These are phyloP conservation scores for Paramisgurnus dabryanus DNA, from an alignment of 2,113 vertebrate species.

Conservation along the genomic window DNA sequence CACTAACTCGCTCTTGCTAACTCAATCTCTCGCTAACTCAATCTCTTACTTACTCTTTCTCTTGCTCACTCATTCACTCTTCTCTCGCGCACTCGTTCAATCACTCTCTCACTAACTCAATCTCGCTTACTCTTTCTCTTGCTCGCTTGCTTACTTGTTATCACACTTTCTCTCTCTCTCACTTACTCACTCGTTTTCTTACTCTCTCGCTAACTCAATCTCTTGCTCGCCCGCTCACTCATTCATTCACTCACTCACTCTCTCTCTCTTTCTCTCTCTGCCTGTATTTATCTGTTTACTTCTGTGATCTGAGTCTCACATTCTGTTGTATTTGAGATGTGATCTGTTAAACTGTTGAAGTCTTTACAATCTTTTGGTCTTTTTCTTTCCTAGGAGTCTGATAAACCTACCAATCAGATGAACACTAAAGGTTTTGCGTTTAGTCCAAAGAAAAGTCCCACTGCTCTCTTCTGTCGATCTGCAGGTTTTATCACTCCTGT, in stretches of 20 bases:
- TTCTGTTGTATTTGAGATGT: not conserved
- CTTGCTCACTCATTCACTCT: not conserved
- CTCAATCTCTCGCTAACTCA: not conserved
- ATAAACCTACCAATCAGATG: not conserved
- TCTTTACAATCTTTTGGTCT: no score
- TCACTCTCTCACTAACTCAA: no score
- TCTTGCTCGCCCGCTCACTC: no score
- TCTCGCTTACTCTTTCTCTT: no score
- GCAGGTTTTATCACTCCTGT: constrained; percentile 54
- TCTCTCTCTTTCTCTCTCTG: no score
- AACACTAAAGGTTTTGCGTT: constrained; percentile 75
- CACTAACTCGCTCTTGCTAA: not conserved
- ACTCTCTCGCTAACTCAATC: not conserved
- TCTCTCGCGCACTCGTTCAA: not conserved
- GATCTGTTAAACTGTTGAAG: no score
- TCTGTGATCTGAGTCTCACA: not conserved
- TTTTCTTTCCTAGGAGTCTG: constrained; percentile 41
- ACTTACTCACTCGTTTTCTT: no score
- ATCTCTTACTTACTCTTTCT: not conserved
- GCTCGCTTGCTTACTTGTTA: not conserved
- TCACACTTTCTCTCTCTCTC: not conserved
- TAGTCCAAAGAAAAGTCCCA: constrained; percentile 64
- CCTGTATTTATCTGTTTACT: no score
- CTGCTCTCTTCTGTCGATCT: constrained; percentile 80
- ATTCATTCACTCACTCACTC: no score